Base-by-base conservation (phyloP, 2,113 vertebrate species). In the Sebastes schlegelii region DNA sequence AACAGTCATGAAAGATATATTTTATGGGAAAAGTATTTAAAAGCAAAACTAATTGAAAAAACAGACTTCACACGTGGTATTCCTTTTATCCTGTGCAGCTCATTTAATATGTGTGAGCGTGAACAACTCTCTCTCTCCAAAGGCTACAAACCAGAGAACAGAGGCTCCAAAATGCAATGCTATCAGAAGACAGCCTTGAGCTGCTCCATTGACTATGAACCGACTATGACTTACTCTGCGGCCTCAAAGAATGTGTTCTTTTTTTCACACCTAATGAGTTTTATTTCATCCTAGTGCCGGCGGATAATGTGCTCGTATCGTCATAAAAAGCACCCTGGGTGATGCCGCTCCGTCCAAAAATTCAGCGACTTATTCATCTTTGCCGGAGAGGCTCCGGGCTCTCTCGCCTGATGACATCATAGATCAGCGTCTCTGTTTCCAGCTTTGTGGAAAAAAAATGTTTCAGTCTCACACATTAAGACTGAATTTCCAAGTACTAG, bases 141-240 rank as follows among this genome's bases (percentile, higher is more conserved):
- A 61, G 64, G 21, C 45, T 55, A 45, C 43, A 70, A 55, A 62
- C 21, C 26, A 54, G 54, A 73, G 51, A 62, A 51, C 16, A 0
- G 1, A 65, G 16, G 54, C 64, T 71, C 10, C 55, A 73, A 86
- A 77, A 63, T 79, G 70, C 57, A 43, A 1, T 21, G 62, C 62
- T 64, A 67, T 81, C 80, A 81, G 75, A 61, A 84, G 58, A 74
- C 57, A 71, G 85, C 79, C 83, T 80, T 70, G 57, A 82, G 79
- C 80, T 74, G 77, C 84, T 88, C 54, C 26, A 49, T 1, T 70
- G 76, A 73, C 62, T 76, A 57, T 45, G 62, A 79, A 84, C 49
- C 0, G 16, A 60, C 72, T 64, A 49, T 45, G 81, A 85, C 76
- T 79, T 83, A 12, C 61, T 83, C 69, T 77, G 13, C 12, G 23